Conservation (phyloP, 2,113 vertebrate genomes). For the Lagopus leucura region DNA sequence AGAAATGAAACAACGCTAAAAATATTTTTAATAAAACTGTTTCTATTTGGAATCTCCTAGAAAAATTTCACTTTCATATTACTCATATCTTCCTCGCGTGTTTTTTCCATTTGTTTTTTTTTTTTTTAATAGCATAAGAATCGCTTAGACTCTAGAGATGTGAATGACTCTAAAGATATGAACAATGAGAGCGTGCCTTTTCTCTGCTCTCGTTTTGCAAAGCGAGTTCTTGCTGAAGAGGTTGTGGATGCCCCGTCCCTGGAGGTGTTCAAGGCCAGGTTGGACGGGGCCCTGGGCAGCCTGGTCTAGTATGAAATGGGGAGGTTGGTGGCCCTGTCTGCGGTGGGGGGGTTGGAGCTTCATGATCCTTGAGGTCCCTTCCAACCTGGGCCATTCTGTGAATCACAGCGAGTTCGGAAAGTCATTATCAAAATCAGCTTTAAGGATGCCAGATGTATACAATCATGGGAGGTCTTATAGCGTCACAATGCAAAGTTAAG, state of each 20-base stretch:
- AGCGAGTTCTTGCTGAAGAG: neutral
- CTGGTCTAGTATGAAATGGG: too few relatives aligned
- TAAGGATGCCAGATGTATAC: neutral
- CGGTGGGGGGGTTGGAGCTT: too few relatives aligned
- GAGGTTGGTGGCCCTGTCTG: too few relatives aligned
- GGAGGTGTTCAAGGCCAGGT: too few relatives aligned
- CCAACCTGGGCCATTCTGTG: too few relatives aligned
- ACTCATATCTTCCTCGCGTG: neutral
- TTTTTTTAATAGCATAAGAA: neutral
- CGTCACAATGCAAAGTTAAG: neutral
- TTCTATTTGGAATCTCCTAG: neutral
- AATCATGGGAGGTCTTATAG: rapidly evolving
- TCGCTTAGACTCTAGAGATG: neutral
- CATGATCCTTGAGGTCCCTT: too few relatives aligned
- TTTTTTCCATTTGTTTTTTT: neutral
- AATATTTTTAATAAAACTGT: neutral
- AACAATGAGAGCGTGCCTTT: neutral
- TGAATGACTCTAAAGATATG: rapidly evolving
- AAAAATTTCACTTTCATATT: neutral
- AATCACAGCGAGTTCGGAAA: slow-evolving; percentile 4
- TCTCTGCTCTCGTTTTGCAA: neutral
- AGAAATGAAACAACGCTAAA: neutral
- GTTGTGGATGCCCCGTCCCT: too few relatives aligned
- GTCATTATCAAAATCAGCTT: neutral
- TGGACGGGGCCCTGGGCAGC: too few relatives aligned